These are phyloP conservation scores for Galerucella nymphaeae DNA, from an alignment of 2,888 invertebrate genomes.

Conservation along the genomic window DNA sequence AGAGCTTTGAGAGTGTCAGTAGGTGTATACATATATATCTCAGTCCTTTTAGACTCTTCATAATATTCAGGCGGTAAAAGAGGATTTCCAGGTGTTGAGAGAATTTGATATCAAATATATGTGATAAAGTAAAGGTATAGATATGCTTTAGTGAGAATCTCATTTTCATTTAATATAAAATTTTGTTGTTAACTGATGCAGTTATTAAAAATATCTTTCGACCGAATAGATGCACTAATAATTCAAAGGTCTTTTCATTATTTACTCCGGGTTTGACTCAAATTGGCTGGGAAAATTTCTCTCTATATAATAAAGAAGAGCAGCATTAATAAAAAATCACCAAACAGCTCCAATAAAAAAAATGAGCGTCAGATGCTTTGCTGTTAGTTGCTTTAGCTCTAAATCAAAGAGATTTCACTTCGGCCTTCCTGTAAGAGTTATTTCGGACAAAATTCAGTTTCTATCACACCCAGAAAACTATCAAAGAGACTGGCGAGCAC, in stretches of 20 bases:
- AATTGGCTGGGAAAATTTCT: too few species aligned
- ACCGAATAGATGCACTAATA: too few species aligned
- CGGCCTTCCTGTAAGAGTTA: conserved; percentile 10
- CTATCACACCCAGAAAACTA: conserved; percentile 27
- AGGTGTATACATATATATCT: neutral
- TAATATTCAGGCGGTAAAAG: neutral
- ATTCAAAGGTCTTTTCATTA: too few species aligned
- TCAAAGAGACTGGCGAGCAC: conserved; percentile 25
- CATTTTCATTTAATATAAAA: too few species aligned
- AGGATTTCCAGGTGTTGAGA: neutral
- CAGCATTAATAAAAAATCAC: too few species aligned
- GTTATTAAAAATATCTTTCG: too few species aligned
- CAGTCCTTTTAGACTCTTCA: neutral
- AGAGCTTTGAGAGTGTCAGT: neutral
- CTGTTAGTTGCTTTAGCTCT: neutral
- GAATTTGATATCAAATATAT: neutral
- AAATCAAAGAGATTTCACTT: conserved; percentile 17
- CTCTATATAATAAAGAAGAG: too few species aligned
- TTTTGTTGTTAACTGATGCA: too few species aligned
- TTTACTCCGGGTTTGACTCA: too few species aligned
- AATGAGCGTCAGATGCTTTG: neutral
- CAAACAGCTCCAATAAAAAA: neutral
- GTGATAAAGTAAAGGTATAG: too few species aligned
- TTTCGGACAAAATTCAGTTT: conserved; percentile 28
- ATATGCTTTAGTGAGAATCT: too few species aligned